A percentile compares a stretch with the other conserved stretches of the same genome.
These are phyloP conservation scores for Aleiodes alternator DNA, from an alignment of 2,888 invertebrate species.

Conservation along the genomic window DNA sequence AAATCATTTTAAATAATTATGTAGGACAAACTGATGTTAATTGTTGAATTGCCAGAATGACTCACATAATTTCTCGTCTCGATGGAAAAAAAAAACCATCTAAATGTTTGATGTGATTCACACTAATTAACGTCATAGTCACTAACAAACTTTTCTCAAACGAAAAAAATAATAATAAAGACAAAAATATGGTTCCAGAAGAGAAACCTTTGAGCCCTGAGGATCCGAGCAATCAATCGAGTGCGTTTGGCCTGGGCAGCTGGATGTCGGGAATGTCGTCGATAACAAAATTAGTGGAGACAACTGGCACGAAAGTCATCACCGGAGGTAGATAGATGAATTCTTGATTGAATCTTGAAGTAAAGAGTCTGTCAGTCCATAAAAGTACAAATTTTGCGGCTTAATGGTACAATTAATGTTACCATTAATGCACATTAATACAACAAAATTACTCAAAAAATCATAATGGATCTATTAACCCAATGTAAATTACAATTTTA, in stretches of 20 bases:
- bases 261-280: conserved; percentile 81
- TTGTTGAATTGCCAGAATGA: conserved; percentile 54
- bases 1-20: conserved; percentile 41
- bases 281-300: conserved; percentile 83
- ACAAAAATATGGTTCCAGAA: conserved; percentile 47
- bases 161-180: too few species aligned
- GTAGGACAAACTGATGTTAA: conserved; percentile 51
- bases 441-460: too few species aligned
- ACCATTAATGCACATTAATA: too few species aligned
- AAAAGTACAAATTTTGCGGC: too few species aligned
- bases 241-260: conserved; percentile 79
- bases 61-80: conserved; percentile 49
- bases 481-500: too few species aligned
- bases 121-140: neutral
- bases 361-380: too few species aligned
- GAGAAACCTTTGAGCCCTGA: conserved; percentile 39
- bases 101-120: conserved; percentile 3
- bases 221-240: conserved; percentile 55
- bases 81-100: neutral
- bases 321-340: conserved; percentile 77
- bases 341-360: too few species aligned
- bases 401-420: too few species aligned
- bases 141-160: too few species aligned
- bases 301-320: conserved; percentile 84
- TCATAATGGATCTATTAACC: too few species aligned